Evolutionary conservation across 2,888 invertebrate genomes (phyloP), one percentile per base, ranked within the genome.

Genomic region (Xiphydria camelus): DNA sequence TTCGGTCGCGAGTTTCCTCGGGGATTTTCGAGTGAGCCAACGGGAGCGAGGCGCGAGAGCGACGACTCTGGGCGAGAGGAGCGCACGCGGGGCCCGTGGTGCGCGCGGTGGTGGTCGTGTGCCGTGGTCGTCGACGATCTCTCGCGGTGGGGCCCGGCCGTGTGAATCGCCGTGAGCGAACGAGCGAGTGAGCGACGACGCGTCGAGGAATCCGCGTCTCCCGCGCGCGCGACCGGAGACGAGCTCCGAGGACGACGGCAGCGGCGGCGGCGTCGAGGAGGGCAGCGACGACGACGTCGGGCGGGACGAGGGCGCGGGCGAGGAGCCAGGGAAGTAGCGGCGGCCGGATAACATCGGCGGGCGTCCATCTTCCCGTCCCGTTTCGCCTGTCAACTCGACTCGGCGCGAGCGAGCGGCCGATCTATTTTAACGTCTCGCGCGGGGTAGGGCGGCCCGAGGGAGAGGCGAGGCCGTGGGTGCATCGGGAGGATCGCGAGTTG

Each of bases 1-100:
- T 67, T 62, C 58, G 65, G 61, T 59, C 64, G 67, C 67, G 65
- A 70, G 64, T 65, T 62, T 63, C 57, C 59, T 66, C 65, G 57
- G 61, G 63, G 52, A 61, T 64, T 57, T 47, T 63, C 63, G 63
- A 66, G 67, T 68, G 68, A 67, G 62, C 41, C 44, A n/a, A n/a
- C n/a, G n/a, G n/a, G n/a, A n/a, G n/a, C n/a, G n/a, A n/a, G n/a
- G 10, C 21, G 33, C 20, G 12, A 22, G 18, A 37, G 38, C 22
- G 29, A 29, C n/a, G n/a, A n/a, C n/a, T n/a, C 45, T 29, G 35
- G 47, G 25, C 19, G 36, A 32, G 41, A 39, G 41, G 38, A 47
- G 32, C 22, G 15, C n/a, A n/a, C n/a, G n/a, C n/a, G n/a, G n/a
- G n/a, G n/a, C n/a, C n/a, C n/a, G n/a, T n/a, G n/a, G n/a, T n/a